phyloP scores from a whole-genome alignment of 2,888 invertebrate species.

The Drosophila prolongata region DNA sequence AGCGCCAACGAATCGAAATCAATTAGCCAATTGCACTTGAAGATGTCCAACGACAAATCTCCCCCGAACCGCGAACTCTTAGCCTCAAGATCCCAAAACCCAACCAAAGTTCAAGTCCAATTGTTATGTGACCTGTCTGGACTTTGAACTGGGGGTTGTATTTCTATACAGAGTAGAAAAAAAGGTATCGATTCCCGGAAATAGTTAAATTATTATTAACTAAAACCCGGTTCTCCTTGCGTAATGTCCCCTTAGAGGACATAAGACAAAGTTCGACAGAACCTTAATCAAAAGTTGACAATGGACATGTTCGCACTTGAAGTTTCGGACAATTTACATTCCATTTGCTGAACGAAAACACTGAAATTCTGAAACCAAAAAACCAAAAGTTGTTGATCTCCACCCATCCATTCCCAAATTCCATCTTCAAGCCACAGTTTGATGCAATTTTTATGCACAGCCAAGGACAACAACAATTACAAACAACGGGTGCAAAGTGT shows the following conservation, averaged over 20 bases:
- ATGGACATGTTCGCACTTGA: neutral
- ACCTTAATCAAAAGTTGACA: no score
- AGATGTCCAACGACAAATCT: conserved; percentile 55
- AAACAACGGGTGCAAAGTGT: conserved; percentile 43
- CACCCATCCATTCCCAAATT: neutral
- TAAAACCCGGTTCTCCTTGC: no score
- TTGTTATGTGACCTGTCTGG: conserved; percentile 62
- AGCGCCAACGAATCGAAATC: conserved; percentile 79
- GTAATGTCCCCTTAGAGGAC: no score
- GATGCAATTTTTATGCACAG: conserved; percentile 59
- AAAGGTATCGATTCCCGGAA: no score
- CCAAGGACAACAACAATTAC: conserved; percentile 18
- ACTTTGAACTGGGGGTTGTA: conserved; percentile 48
- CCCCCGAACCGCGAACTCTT: neutral
- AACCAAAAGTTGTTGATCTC: neutral
- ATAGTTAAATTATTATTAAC: no score
- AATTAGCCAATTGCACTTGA: conserved; percentile 83
- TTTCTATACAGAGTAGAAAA: no score
- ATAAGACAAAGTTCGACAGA: neutral
- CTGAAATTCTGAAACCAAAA: neutral
- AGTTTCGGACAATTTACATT: neutral
- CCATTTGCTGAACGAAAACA: conserved; percentile 3
- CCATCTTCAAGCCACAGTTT: conserved; percentile 39
- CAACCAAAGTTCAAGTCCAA: conserved; percentile 28
- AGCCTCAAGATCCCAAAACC: conserved; percentile 1